Conservation (phyloP, 1,140 invertebrate genomes). For the Archivesica marissinica region DNA sequence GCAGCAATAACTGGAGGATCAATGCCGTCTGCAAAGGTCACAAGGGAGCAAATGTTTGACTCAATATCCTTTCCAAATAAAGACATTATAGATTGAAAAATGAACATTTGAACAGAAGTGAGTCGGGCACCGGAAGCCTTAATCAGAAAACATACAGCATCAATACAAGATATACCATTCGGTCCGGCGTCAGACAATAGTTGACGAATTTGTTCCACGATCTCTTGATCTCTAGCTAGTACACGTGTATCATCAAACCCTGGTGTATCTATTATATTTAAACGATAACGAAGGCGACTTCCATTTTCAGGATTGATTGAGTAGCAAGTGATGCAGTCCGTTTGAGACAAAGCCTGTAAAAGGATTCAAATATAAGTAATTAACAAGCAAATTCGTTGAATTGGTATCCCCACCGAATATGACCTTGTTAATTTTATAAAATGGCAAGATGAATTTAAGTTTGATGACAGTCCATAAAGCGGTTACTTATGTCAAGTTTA, state of each 20-base stretch:
- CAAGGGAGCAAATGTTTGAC: slow-evolving; percentile 64
- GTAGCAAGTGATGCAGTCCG: slow-evolving; percentile 62
- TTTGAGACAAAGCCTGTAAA: slow-evolving; percentile 55
- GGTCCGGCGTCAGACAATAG: slow-evolving; percentile 28
- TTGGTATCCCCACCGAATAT: neutral
- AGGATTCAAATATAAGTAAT: neutral
- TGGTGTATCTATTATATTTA: slow-evolving; percentile 51
- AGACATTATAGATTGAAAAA: slow-evolving; percentile 67
- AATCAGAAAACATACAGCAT: slow-evolving; percentile 60
- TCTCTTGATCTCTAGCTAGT: slow-evolving; percentile 45
- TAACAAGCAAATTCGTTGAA: neutral
- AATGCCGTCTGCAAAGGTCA: slow-evolving; percentile 65
- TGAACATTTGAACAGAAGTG: slow-evolving; percentile 55
- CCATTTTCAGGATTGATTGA: neutral
- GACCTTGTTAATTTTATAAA: neutral
- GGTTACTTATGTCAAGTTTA: too few species aligned
- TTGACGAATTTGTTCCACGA: slow-evolving; percentile 55
- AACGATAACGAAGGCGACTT: slow-evolving; percentile 17
- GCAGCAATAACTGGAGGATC: slow-evolving; percentile 56
- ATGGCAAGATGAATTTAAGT: neutral
- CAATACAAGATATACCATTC: slow-evolving; percentile 55
- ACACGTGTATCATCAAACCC: slow-evolving; percentile 63
- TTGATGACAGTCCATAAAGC: neutral
- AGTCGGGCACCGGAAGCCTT: slow-evolving; percentile 43
- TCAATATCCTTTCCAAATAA: slow-evolving; percentile 70